Conservation (phyloP, 2,888 invertebrate species). For the Caenorhabditis sp. region DNA sequence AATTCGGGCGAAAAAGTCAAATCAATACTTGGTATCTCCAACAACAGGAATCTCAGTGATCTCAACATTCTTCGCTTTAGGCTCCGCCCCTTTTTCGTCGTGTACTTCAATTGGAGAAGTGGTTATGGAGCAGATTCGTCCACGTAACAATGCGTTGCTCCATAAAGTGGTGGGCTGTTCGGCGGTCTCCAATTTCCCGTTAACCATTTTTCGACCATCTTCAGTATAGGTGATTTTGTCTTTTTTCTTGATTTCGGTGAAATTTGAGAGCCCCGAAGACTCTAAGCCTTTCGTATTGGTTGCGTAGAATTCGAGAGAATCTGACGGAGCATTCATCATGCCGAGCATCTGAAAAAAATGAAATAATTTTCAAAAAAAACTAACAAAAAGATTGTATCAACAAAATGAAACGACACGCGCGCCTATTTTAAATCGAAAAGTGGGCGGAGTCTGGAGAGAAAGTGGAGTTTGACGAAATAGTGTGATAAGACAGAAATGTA, state of each 20-base stretch:
- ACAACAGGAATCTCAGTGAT: background rate
- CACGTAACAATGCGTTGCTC: background rate
- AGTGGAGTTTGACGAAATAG: background rate
- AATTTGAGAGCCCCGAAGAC: background rate
- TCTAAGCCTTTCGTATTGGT: background rate
- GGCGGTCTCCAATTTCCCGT: background rate
- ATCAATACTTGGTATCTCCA: background rate
- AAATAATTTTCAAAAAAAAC: background rate
- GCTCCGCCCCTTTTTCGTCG: too few species aligned
- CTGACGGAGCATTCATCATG: conserved; percentile 56
- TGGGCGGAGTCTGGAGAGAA: background rate
- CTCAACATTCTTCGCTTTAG: background rate
- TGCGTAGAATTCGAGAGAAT: conserved; percentile 54
- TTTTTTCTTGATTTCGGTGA: background rate
- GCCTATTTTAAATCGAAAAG: background rate
- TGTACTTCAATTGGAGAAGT: background rate
- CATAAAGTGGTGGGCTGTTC: background rate
- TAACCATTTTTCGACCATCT: background rate
- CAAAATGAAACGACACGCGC: background rate
- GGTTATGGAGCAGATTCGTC: background rate
- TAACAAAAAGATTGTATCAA: background rate
- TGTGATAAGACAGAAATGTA: too few species aligned
- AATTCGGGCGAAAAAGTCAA: too few species aligned
- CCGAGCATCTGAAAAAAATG: conserved; percentile 38
- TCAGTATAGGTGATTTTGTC: background rate